A percentile compares a stretch with the other conserved stretches of the same genome.
These are phyloP conservation scores for Macrosiphum euphorbiae DNA, from an alignment of 2,888 invertebrate species.

Conservation along the genomic window DNA sequence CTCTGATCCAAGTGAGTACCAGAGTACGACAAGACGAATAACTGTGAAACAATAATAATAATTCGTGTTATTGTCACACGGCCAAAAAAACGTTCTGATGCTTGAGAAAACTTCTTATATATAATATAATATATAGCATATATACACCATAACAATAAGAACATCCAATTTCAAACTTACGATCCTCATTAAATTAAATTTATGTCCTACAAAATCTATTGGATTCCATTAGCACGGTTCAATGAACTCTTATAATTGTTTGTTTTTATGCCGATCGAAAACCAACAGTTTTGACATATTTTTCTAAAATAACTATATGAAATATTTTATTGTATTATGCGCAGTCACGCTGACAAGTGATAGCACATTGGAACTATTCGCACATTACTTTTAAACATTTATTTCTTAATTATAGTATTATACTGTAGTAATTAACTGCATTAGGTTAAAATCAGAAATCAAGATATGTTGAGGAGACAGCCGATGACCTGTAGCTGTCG, in stretches of 20 bases:
- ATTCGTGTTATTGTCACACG: conserved; percentile 50
- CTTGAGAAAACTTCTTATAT: not conserved
- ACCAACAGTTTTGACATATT: conserved; percentile 12
- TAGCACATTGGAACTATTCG: not conserved
- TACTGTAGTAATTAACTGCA: not conserved
- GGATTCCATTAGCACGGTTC: conserved; percentile 35
- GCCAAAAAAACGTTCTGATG: conserved; percentile 31
- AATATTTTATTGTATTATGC: not conserved
- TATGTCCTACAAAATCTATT: conserved; percentile 35
- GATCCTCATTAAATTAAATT: conserved; percentile 54
- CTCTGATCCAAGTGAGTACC: not conserved
- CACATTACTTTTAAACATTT: not conserved
- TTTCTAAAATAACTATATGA: not conserved
- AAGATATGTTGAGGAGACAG: not conserved
- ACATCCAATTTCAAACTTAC: conserved; percentile 49
- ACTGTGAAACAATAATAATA: not conserved
- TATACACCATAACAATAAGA: conserved; percentile 39
- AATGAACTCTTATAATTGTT: conserved; percentile 54
- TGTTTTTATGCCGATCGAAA: not conserved
- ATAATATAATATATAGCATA: not conserved
- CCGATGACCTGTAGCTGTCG: not conserved
- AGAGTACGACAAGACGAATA: not conserved
- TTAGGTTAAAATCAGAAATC: not conserved
- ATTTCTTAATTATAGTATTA: not conserved
- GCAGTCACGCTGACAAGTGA: not conserved